Base-by-base conservation (phyloP, 1,140 invertebrate genomes). In the Drosophila rhopaloa region DNA sequence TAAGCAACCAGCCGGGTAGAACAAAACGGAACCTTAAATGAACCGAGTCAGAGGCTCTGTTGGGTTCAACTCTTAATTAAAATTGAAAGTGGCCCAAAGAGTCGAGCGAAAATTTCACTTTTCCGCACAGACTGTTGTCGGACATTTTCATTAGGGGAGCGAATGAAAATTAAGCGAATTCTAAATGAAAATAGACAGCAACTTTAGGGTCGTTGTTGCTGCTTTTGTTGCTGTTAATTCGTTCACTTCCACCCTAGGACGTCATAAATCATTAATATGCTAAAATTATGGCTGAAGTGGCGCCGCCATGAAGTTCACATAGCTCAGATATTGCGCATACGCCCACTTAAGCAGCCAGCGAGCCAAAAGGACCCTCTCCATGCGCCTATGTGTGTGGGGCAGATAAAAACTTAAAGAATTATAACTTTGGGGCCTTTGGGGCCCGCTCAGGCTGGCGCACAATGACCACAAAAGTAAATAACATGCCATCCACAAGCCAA, bases 371-470 rank as follows among this genome's bases (percentile, higher is more conserved):
- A 32, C 46, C 32, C 38, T 53, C 51, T n/a, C 48, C 13, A 27
- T 38, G 8, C 24, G 16, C 14, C n/a, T 16, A 7, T 24, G 48
- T 53, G 47, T 76, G 51, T 74, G 74, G 51, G 58, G 40, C 41
- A 88, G 83, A 88, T 88, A 88, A 89, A 86, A 88, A 88, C 83
- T 88, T 88, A 80, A 88, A 88, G 83, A 88, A 88, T 88, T 88
- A 88, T 88, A 88, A 88, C 83, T 89, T 88, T 89, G 76, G 83
- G 83, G 83, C 85, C 72, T 88, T 82, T 68, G 67, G 82, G 59
- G 56, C 71, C 46, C 76, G 57, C 63, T 16, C 55, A 75, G 65
- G 72, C 29, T 40, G 60, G 57, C 54, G 67, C 63, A 88, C 83
- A 82, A 88, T 88, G 83, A 88, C 83, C 83, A 79, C 83, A 88